Base-by-base conservation (phyloP, 2,113 vertebrate species). In the Calypte anna region DNA sequence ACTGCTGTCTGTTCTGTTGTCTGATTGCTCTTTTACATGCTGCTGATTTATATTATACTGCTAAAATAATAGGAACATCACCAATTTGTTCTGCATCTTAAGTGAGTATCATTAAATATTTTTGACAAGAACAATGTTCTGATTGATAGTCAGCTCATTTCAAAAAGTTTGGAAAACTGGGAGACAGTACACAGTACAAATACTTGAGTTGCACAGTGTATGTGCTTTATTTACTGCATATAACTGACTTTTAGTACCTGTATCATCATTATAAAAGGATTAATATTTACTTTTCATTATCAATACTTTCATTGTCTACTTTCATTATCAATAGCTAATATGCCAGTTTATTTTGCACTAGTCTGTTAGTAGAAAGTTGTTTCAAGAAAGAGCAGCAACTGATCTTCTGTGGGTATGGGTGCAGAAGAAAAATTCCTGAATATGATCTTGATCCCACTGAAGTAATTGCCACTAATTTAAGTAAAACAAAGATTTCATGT, bases 1-100 rank as follows among this genome's bases (percentile, higher is more conserved):
- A 50, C 9, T 78, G 31, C 59, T 93, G 81, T 88, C 89, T 58
- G 31, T 81, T 86, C 54, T 92, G 74, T 77, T 93, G 33, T 83
- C 88, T 90, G 86, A 84, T 82, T 93, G 68, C 31, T 55, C 54
- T 94, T 89, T 82, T 86, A 94, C 88, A 46, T 88, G 66, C 22
- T 77, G 40, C 28, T 91, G 91, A 92, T 90, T 83, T 93, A 87
- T 78, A 81, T 73, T 89, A 28, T n/a, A 80, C 40, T 73, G 27
- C 43, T 90, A 85, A 95, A 94, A 91, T 82, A 95, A 90, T 68
- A 33, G 76, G 67, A 87, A 33, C 48, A 63, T 86, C 62, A 94
- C 22, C 48, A 50, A 61, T 91, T 91, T 79, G 43, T 89, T 95
- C n/a, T 0, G 0, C 23, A 13, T 62, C 84, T 90, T 94, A 80